Evolutionary conservation across 2,888 invertebrate genomes (phyloP), one percentile per base, ranked within the genome.

Genomic region (Dasysyrphus albostriatus): DNA sequence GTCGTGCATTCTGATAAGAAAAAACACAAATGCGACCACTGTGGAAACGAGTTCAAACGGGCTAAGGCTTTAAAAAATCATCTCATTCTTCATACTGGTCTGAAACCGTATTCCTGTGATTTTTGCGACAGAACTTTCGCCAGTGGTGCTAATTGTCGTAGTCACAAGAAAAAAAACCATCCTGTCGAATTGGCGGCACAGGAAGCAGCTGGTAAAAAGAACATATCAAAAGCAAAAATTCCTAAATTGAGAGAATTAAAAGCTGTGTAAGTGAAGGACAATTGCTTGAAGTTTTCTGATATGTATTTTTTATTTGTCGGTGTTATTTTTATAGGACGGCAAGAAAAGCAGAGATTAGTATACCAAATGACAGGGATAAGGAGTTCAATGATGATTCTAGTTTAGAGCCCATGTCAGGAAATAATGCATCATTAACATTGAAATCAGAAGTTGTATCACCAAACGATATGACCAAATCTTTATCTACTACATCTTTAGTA

Each of bases 91-190:
- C 93, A 93, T 69, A 91, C 92, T 0, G 93, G 93, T 0, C 89
- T 93, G 19, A 88, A 92, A 29, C 93, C 93, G 0, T 93, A 93
- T 51, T 90, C 90, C 14, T 93, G 93, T 56, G 91, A 92, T 51
- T 93, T 93, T 77, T 93, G 93, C 78, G 91, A 90, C 7, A 91
- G 90, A 74, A 90, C 91, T 3, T 93, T 93, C 81, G 91, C 93
- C 1, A 93, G 92, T 73, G 93, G 93, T 16, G 92, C 93, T 14
- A 93, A 93, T 88, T 93, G 93, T 75, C 90, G 93, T 12, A 92
- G 91, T 83, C 93, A 93, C 83, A 93, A 93, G 67, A 92, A 92
- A 34, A 92, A 92, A 65, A 83, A 91, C 0, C 93, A 93, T 89
- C 92, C 93, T 2, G 89, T 88, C 19, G 93, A 92, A 84, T 82